Conservation (phyloP, 1,140 invertebrate genomes). For the Helicorthomorpha holstii region DNA sequence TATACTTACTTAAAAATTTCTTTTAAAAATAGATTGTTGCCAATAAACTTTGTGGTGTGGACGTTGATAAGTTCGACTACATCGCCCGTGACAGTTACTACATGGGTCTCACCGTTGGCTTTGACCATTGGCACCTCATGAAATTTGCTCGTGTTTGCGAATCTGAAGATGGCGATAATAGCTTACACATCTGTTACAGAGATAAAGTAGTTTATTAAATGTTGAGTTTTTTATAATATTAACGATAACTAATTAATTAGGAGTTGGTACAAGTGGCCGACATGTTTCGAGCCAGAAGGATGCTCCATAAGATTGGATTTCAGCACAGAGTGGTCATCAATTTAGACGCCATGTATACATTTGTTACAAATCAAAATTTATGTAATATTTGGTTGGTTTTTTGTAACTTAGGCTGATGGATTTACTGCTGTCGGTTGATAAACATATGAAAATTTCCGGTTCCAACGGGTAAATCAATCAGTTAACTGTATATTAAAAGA, state of each 20-base stretch:
- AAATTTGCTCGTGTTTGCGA: conserved; percentile 23
- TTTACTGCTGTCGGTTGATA: too few relatives aligned
- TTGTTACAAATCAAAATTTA: not conserved
- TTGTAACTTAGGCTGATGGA: too few relatives aligned
- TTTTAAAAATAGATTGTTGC: conserved; percentile 35
- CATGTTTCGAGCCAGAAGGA: not conserved
- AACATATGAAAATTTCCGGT: too few relatives aligned
- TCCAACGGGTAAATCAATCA: too few relatives aligned
- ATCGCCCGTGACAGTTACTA: conserved; percentile 37
- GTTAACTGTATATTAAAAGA: too few relatives aligned
- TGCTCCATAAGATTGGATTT: not conserved
- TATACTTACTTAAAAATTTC: not conserved
- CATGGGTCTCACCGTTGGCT: conserved; percentile 29
- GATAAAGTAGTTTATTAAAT: not conserved
- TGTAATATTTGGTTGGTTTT: too few relatives aligned
- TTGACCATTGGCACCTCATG: conserved; percentile 29
- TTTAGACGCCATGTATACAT: not conserved
- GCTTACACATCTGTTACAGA: not conserved
- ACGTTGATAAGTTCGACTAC: conserved; percentile 59
- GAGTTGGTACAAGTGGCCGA: not conserved
- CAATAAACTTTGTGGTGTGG: conserved; percentile 41
- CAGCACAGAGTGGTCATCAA: not conserved
- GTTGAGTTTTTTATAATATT: not conserved
- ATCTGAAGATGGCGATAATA: not conserved
- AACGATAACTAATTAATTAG: too few relatives aligned